Conservation (phyloP, 37 sponge, comb jelly and placozoan genomes). For the Ianthella basta region DNA sequence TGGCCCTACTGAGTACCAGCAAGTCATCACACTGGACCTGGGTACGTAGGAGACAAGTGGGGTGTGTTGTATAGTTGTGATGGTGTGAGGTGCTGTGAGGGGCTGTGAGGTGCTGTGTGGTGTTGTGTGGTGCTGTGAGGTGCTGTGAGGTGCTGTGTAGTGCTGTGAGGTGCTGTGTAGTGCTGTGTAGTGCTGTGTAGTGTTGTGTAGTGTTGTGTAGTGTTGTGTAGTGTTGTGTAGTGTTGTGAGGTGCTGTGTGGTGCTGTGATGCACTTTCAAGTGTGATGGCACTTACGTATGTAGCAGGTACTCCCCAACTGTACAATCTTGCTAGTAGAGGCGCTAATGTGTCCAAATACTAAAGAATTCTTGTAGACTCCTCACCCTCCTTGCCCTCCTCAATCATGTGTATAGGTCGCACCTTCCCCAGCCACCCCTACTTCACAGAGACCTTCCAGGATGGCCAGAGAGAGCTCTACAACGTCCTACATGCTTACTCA, state of each 20-base stretch:
- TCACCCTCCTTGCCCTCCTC: too few species aligned
- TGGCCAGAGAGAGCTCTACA: constrained; percentile 68
- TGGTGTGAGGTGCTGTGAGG: too few species aligned
- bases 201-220: neutral
- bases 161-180: neutral
- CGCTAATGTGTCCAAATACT: too few species aligned
- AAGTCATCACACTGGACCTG: constrained; percentile 67
- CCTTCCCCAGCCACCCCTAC: constrained; percentile 90
- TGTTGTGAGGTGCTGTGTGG: too few species aligned
- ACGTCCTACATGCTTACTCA: constrained; percentile 85
- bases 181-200: neutral
- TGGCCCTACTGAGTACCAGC: constrained; percentile 54
- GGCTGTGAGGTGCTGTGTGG: neutral
- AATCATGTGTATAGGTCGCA: constrained; percentile 87
- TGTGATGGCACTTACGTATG: neutral
- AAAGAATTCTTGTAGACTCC: too few species aligned
- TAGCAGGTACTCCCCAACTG: too few species aligned
- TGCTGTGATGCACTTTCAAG: neutral
- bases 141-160: too few species aligned
- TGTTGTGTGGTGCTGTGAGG: neutral
- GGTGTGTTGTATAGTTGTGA: too few species aligned
- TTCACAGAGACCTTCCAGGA: constrained; percentile 48
- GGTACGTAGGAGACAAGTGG: constrained; percentile 42
- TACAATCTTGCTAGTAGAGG: too few species aligned
- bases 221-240: neutral